Percentiles rank a stretch among this genome's conserved stretches.
Conservation (phyloP, 2,113 vertebrate species). For the Pseudorasbora parva region DNA sequence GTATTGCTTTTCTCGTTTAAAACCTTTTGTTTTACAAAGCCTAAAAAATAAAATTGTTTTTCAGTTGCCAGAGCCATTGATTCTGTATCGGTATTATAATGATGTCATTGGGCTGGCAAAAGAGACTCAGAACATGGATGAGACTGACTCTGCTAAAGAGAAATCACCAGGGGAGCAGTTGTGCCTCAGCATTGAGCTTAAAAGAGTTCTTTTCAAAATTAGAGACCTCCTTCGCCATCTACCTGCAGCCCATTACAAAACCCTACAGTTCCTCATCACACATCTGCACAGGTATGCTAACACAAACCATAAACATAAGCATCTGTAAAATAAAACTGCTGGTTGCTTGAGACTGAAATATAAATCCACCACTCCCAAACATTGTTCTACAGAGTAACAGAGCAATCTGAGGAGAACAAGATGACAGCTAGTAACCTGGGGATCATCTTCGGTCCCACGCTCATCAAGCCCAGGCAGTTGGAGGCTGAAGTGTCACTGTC, state of each 20-base stretch:
- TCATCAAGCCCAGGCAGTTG: slow-evolving; percentile 87
- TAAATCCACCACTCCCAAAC: not conserved
- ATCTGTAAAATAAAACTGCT: not conserved
- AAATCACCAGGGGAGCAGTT: slow-evolving; percentile 58
- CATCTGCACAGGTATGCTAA: slow-evolving; percentile 87
- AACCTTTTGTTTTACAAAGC: too few species aligned
- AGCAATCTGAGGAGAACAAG: slow-evolving; percentile 94
- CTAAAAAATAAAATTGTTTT: slow-evolving; percentile 45
- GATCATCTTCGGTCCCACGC: slow-evolving; percentile 95
- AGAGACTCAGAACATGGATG: slow-evolving; percentile 85
- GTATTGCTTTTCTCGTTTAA: not conserved
- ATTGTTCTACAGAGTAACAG: slow-evolving; percentile 80
- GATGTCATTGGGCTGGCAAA: slow-evolving; percentile 93
- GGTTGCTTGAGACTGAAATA: not conserved
- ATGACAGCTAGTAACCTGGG: slow-evolving; percentile 97
- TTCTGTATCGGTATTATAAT: slow-evolving; percentile 92
- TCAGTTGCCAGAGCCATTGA: slow-evolving; percentile 94
- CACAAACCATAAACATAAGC: not conserved
- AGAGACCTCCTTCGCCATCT: slow-evolving; percentile 88
- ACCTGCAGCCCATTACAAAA: slow-evolving; percentile 87
- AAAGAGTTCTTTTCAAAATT: slow-evolving; percentile 86
- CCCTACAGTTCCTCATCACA: slow-evolving; percentile 86
- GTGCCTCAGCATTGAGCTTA: slow-evolving; percentile 79
- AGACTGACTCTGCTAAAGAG: slow-evolving; percentile 73
- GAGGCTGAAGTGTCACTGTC: slow-evolving; percentile 92